Evolutionary conservation across 2,113 vertebrate species (phyloP).

Genomic region (Mobula birostris): DNA sequence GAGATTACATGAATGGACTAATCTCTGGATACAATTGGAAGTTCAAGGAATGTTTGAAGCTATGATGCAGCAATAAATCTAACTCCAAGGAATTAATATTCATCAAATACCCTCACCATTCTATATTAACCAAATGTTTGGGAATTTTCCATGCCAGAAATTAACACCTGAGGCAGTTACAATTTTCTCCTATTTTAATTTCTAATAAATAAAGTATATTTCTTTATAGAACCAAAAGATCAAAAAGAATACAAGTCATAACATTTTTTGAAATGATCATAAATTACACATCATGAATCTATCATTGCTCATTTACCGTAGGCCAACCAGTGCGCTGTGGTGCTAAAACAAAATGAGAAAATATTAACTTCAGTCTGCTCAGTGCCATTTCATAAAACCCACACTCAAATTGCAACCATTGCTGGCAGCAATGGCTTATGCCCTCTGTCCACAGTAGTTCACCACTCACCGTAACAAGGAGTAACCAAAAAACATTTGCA

Average conservation of each 20-base stretch:
- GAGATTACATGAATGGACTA: neutral
- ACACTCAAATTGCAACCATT: too few relatives aligned
- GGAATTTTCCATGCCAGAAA: neutral
- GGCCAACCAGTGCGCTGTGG: neutral
- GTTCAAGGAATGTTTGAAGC: neutral
- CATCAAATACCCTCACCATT: neutral
- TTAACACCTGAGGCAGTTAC: neutral
- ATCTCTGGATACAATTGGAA: neutral
- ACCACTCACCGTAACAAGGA: neutral
- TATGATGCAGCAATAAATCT: neutral
- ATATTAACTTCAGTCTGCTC: neutral
- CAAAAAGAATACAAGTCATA: neutral
- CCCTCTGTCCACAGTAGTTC: too few relatives aligned
- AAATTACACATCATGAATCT: neutral
- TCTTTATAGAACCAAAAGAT: neutral
- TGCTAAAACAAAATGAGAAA: neutral
- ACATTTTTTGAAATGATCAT: neutral
- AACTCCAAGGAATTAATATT: neutral
- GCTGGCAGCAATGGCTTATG: too few relatives aligned
- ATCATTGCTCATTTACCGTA: slow-evolving; percentile 9
- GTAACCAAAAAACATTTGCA: neutral
- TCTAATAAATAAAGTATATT: neutral
- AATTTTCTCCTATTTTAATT: neutral
- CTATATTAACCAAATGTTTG: neutral
- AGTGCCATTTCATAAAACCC: too few relatives aligned